Conservation (phyloP, 2,113 vertebrate genomes). For the Phaethornis superciliosus region DNA sequence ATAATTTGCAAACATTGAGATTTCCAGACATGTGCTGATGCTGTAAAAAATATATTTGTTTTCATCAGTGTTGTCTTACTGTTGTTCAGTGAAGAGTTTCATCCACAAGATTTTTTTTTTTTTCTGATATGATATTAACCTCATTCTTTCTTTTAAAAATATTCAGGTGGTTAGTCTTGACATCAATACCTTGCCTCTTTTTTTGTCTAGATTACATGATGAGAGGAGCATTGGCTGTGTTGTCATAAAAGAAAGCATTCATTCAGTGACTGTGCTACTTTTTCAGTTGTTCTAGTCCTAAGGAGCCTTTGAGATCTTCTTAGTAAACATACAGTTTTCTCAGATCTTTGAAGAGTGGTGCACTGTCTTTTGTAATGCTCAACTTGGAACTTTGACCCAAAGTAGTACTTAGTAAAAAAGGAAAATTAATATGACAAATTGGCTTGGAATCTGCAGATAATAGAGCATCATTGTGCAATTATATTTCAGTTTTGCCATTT, state of each 20-base stretch:
- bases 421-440: not conserved
- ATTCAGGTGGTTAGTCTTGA: not conserved
- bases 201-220: rapidly evolving
- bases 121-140: not conserved
- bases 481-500: not conserved
- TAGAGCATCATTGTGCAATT: not conserved
- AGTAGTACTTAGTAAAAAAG: not conserved
- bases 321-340: not conserved
- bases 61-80: not conserved
- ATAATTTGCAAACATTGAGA: not conserved
- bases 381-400: not conserved
- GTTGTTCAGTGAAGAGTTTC: not conserved
- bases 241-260: not conserved
- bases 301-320: not conserved
- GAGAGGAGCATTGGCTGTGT: not conserved
- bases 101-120: not conserved
- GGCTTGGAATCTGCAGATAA: not conserved
- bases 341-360: not conserved
- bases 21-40: not conserved
- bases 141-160: not conserved
- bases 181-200: not conserved
- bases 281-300: not conserved
- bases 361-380: not conserved
- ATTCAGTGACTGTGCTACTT: not conserved
- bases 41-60: not conserved